Evolutionary conservation across 2,797 vertebrate species (phyloP).

Genomic region (Scyliorhinus canicula): DNA sequence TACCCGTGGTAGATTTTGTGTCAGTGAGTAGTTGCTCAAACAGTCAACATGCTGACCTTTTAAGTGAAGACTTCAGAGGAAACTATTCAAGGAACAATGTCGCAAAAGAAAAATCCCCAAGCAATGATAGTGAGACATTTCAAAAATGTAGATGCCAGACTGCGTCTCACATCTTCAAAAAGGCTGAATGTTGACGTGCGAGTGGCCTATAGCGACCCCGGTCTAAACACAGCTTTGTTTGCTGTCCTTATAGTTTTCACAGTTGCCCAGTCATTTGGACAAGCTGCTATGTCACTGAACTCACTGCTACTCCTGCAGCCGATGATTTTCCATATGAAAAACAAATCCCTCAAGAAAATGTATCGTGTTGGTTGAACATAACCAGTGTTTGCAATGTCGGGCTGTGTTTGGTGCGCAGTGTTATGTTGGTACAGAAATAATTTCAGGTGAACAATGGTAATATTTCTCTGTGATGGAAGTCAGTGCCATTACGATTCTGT

Average conservation of each 20-base stretch:
- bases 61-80: background rate
- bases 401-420: background rate
- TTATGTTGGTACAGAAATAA: background rate
- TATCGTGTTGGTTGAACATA: background rate
- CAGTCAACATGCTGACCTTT: conserved; percentile 6
- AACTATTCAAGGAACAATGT: background rate
- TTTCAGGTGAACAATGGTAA: background rate
- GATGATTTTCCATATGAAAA: background rate
- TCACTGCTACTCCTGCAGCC: background rate
- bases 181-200: background rate
- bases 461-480: background rate
- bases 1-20: background rate
- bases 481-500: background rate
- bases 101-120: background rate
- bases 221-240: background rate
- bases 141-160: background rate
- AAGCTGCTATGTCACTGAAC: background rate
- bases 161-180: background rate
- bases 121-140: conserved; percentile 10
- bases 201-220: background rate
- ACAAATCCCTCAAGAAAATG: background rate
- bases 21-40: background rate
- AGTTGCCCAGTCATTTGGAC: background rate
- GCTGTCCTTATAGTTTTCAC: background rate
- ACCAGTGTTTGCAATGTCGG: background rate